Evolutionary conservation across 2,113 vertebrate species (phyloP), one percentile per base, ranked within the genome.

Genomic region (Damaliscus lunatus): DNA sequence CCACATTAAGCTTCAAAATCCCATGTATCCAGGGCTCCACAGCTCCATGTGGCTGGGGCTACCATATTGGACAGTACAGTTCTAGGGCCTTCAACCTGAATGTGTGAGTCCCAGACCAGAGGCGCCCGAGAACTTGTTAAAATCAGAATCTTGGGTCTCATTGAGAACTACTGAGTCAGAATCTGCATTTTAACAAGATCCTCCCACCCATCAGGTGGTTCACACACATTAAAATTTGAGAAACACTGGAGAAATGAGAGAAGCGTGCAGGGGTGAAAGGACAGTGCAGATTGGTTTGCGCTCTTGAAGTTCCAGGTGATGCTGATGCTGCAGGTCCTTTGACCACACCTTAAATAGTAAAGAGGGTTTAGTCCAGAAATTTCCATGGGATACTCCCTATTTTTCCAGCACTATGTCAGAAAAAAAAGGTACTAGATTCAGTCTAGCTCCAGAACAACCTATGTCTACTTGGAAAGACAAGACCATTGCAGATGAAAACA

Each of bases 71-170:
- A 81, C 23, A 91, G 27, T 62, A n/a, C 31, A 43, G 48, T 23
- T 90, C 43, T 64, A 94, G 2, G 83, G 23, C 8, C 48, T 82
- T 21, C 57, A 64, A 88, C 74, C 16, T 90, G 59, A 93, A 81
- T n/a, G 33, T 81, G 17, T 91, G n/a, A 6, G 88, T 74, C 27
- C 48, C 59, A 95, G 23, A 83, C 43, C 12, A 91, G 80, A 52
- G 93, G 50, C 50, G 57, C 33, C 33, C 36, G 40, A n/a, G 27
- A 90, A 97, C 40, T 29, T 85, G 11, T 33, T 50, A 82, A 82
- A 95, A 88, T 33, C 40, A 94, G 53, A 92, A 84, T 90, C n/a
- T 78, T 97, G 7, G 5, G 11, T 88, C 80, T 95, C 52, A 88
- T 25, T 3, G 15, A 94, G 23, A 88, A 2, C 0, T 91, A 67